Evolutionary conservation across 2,113 vertebrate genomes (phyloP).

Genomic region (Proteles cristata): DNA sequence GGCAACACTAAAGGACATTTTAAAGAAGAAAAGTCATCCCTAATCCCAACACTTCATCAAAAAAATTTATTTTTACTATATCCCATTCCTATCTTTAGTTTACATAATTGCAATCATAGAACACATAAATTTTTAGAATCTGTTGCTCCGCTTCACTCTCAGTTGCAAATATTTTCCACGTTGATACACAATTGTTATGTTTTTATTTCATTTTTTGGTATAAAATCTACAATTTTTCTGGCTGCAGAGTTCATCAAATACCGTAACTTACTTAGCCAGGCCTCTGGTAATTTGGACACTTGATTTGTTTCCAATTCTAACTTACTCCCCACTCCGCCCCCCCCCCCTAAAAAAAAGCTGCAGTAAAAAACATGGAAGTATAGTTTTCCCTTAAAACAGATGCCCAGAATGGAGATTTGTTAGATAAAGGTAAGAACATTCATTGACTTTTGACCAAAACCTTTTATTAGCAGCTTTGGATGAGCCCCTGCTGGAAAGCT

Average conservation of each 20-base stretch:
- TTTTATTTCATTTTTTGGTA: conserved; percentile 33
- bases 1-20: not conserved
- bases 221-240: conserved; percentile 24
- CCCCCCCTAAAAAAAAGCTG: not conserved
- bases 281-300: not conserved
- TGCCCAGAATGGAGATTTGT: not conserved
- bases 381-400: conserved; percentile 51
- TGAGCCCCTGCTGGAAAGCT: not conserved
- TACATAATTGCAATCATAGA: not conserved
- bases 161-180: conserved; percentile 49
- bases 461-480: not conserved
- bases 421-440: conserved; percentile 16
- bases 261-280: not conserved
- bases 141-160: not conserved
- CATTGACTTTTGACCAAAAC: conserved; percentile 53
- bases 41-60: not conserved
- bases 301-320: conserved; percentile 39
- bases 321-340: not conserved
- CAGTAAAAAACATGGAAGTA: not conserved
- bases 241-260: conserved; percentile 5
- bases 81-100: conserved; percentile 9
- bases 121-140: conserved; percentile 39
- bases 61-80: conserved; percentile 6
- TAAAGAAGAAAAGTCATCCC: conserved; percentile 15
- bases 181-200: conserved; percentile 28